Percentiles rank a stretch among this genome's conserved stretches.
phyloP scores from a whole-genome alignment of 2,888 invertebrate genomes.

The Microctonus hyperodae region DNA sequence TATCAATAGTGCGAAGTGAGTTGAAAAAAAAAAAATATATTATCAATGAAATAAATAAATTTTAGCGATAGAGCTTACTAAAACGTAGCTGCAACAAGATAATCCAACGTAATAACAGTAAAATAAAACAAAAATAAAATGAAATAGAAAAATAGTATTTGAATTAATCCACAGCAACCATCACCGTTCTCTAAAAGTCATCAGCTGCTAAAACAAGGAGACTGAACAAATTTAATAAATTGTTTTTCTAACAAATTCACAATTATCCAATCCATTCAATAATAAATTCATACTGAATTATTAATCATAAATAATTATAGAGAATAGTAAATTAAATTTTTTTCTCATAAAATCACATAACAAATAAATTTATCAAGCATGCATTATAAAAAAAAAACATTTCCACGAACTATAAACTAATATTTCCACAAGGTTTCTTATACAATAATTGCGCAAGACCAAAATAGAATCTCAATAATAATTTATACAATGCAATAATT shows the following conservation, averaged over 20 bases:
- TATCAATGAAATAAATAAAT: background rate
- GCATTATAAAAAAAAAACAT: background rate
- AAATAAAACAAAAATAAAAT: slow-evolving; percentile 31
- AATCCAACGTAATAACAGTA: no score
- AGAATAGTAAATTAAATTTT: no score
- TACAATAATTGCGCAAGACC: background rate
- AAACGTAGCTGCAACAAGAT: background rate
- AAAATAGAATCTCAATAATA: background rate
- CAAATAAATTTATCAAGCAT: slow-evolving; percentile 4
- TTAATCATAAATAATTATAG: slow-evolving; percentile 3
- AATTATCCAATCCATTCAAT: background rate
- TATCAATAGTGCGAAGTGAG: slow-evolving; percentile 2
- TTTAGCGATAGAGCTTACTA: slow-evolving; percentile 40
- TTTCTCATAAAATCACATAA: no score
- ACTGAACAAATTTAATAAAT: slow-evolving; percentile 51
- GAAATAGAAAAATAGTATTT: slow-evolving; percentile 24
- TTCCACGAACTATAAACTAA: background rate
- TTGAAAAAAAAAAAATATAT: slow-evolving; percentile 33
- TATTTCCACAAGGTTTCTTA: background rate
- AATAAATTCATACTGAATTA: slow-evolving; percentile 32
- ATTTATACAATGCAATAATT: background rate
- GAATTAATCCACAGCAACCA: slow-evolving; percentile 48
- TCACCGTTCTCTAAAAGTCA: slow-evolving; percentile 43
- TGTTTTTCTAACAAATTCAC: slow-evolving; percentile 61
- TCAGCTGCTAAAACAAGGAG: slow-evolving; percentile 24